Conservation (phyloP, 2,113 vertebrate genomes). For the Hirundichthys speculiger region DNA sequence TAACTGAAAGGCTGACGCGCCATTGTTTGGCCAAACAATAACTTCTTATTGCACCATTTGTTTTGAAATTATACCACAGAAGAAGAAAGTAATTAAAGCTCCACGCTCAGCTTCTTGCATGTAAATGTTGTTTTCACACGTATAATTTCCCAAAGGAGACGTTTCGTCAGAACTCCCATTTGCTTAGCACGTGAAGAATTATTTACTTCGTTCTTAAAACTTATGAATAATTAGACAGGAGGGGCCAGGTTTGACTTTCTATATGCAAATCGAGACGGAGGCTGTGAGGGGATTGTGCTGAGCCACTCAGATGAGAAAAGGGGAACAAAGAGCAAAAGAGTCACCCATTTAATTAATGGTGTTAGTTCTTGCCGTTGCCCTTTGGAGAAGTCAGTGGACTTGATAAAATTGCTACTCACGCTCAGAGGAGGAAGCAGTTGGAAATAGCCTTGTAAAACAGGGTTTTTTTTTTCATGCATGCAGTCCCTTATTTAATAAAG, state of each 20-base stretch:
- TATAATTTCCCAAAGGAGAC: conserved; percentile 3
- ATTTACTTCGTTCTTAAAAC: conserved; percentile 40
- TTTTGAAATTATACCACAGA: too few species aligned
- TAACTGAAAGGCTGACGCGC: background rate
- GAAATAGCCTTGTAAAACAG: conserved; percentile 38
- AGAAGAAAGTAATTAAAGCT: background rate
- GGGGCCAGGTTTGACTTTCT: conserved; percentile 56
- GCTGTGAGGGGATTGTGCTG: conserved; percentile 39
- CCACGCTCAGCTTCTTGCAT: background rate
- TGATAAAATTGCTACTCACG: conserved; percentile 71
- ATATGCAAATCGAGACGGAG: conserved; percentile 57
- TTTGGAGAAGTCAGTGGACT: conserved; percentile 67
- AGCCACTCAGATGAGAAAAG: conserved; percentile 45
- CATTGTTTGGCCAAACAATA: background rate
- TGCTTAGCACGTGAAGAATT: conserved; percentile 1
- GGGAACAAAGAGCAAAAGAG: conserved; percentile 65
- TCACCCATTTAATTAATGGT: conserved; percentile 72
- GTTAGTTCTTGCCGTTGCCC: conserved; percentile 66
- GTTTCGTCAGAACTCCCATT: conserved; percentile 13
- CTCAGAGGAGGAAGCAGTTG: conserved; percentile 36
- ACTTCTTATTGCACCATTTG: background rate
- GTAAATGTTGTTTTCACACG: background rate
- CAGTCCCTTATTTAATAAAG: conserved; percentile 42
- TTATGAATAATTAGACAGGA: conserved; percentile 53
- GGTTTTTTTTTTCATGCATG: conserved; percentile 10